phyloP scores from a whole-genome alignment of 2,888 invertebrate genomes.

The Perizoma flavofasciatum region DNA sequence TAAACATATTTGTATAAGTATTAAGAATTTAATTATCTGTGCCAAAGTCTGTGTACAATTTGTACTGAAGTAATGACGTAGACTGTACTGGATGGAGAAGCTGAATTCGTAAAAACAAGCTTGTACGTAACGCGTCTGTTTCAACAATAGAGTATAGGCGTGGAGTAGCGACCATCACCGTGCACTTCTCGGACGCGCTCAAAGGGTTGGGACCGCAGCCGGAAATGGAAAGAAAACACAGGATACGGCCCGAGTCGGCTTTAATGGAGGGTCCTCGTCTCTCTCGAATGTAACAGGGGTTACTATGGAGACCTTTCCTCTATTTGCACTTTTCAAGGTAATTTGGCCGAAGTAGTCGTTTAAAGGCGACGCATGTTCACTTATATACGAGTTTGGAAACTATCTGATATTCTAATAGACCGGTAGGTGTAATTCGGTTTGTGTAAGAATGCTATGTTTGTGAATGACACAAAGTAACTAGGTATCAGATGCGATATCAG shows the following conservation, averaged over 20 bases:
- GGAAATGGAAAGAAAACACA: constrained; percentile 60
- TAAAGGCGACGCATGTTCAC: not conserved
- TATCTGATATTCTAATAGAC: not conserved
- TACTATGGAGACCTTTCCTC: constrained; percentile 1
- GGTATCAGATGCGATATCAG: too few species aligned
- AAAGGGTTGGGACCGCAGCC: constrained; percentile 17
- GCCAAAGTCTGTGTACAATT: too few species aligned
- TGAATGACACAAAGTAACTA: too few species aligned
- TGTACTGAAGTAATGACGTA: too few species aligned
- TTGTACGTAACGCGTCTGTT: too few species aligned
- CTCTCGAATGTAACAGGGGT: constrained; percentile 16
- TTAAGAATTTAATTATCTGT: too few species aligned
- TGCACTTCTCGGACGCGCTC: constrained; percentile 15
- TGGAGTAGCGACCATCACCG: not conserved
- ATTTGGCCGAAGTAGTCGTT: not conserved
- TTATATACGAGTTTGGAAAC: too few species aligned
- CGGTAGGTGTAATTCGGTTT: not conserved
- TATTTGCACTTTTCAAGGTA: not conserved
- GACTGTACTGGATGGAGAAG: too few species aligned
- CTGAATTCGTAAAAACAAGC: too few species aligned
- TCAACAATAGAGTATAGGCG: not conserved
- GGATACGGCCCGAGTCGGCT: constrained; percentile 48
- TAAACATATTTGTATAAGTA: too few species aligned
- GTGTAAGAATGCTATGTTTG: too few species aligned
- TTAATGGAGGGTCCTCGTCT: constrained; percentile 51